Evolutionary conservation across 2,888 invertebrate species (phyloP), one percentile per base, ranked within the genome.

Genomic region (Cerceris rybyensis): DNA sequence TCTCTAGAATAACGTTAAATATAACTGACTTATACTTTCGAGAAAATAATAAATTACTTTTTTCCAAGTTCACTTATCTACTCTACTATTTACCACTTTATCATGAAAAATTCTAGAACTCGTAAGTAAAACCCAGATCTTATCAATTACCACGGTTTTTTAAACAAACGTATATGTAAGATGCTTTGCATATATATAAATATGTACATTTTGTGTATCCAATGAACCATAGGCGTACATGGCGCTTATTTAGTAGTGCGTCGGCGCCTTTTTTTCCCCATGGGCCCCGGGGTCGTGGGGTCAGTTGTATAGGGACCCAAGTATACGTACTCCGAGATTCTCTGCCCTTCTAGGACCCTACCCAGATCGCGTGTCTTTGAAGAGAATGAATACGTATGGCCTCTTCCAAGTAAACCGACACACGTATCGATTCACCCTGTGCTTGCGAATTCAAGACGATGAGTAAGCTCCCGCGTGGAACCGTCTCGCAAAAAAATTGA

Each of bases 231-330:
- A 69, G 73, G 70, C 81, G 49, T 28, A 78, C 80, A 76, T 65
- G 83, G 78, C 81, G 83, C 84, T 88, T 86, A 86, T 89, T 89
- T 88, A 87, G 84, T 85, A 85, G 78, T 81, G 77, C 80, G 88
- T 87, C 88, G 88, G 88, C 83, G 82, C 82, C 86, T 87, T 87
- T 87, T 82, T 82, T 83, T 71, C 75, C 69, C 76, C 58, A 66
- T 68, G 76, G 76, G 59, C 59, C 67, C 41, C 55, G 67, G 77
- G 87, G 86, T 87, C 85, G 84, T 39, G 67, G 75, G 89, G 86
- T 88, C 88, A 85, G 73, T 79, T 87, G 84, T 85, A 86, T 88
- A 87, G 81, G 81, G 81, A 87, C 78, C 82, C 73, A 58, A 78
- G 78, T 78, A n/a, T n/a, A 28, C 28, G 28, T 28, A 28, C 28